Conservation (phyloP, 2,113 vertebrate species). For the Fregata magnificens region DNA sequence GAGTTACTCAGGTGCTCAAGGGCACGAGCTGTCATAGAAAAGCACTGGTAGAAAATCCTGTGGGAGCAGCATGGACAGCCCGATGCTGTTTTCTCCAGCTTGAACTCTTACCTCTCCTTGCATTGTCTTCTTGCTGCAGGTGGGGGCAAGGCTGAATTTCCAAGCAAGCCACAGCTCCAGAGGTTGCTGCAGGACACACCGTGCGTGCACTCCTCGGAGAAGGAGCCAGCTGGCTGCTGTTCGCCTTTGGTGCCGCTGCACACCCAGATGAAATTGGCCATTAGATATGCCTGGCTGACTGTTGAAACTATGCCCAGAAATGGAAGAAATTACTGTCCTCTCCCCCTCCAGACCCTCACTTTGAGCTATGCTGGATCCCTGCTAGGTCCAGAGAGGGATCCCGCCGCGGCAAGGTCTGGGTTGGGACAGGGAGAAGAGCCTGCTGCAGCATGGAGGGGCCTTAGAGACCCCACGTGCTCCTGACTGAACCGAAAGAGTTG, state of each 20-base stretch:
- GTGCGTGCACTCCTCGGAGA: rapidly evolving
- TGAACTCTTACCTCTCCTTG: background rate
- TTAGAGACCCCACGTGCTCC: rapidly evolving
- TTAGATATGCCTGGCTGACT: rapidly evolving
- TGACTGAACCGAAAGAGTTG: background rate
- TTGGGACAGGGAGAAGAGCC: background rate
- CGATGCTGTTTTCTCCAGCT: background rate
- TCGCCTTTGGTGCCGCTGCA: rapidly evolving
- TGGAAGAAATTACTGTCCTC: background rate
- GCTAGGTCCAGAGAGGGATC: background rate
- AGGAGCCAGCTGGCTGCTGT: background rate
- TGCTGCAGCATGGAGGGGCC: rapidly evolving
- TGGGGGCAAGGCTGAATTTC: background rate
- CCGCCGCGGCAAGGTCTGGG: rapidly evolving
- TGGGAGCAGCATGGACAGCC: background rate
- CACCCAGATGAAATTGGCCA: background rate
- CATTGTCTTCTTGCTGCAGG: background rate
- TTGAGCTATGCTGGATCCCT: background rate
- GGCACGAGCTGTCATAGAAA: background rate
- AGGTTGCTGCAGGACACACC: background rate
- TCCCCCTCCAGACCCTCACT: background rate
- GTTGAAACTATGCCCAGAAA: background rate
- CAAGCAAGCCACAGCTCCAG: background rate
- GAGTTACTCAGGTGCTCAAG: background rate
- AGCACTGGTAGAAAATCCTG: background rate